Percentiles rank a stretch among this genome's conserved stretches.
phyloP scores from a whole-genome alignment of 2,888 invertebrate species.

The Linnaemya tessellans region DNA sequence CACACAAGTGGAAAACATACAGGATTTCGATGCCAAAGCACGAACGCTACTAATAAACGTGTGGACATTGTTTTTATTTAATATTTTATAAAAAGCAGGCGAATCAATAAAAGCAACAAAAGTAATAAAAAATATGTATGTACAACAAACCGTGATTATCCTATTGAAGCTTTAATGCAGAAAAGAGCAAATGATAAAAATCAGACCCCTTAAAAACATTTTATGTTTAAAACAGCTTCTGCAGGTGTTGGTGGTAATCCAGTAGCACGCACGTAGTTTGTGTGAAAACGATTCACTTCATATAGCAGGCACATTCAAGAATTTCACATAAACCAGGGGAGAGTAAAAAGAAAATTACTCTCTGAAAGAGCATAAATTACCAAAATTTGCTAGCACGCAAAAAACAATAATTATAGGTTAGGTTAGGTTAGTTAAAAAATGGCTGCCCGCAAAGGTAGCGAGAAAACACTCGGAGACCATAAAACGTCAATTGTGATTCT shows the following conservation, averaged over 20 bases:
- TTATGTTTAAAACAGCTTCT: neutral
- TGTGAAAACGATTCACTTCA: neutral
- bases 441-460: too few species aligned
- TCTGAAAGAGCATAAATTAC: too few species aligned
- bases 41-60: conserved; percentile 22
- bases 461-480: too few species aligned
- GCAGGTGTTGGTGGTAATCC: neutral
- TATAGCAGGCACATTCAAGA: neutral
- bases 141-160: neutral
- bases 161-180: neutral
- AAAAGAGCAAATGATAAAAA: neutral
- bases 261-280: neutral
- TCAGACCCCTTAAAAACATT: too few species aligned
- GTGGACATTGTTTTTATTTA: conserved; percentile 25
- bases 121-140: neutral
- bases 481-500: too few species aligned
- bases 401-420: too few species aligned
- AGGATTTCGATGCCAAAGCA: conserved; percentile 20
- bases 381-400: too few species aligned
- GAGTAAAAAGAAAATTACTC: too few species aligned
- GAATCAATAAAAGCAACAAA: conserved; percentile 1
- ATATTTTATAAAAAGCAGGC: conserved; percentile 3
- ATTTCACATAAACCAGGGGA: neutral
- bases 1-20: conserved; percentile 24
- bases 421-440: too few species aligned